A percentile compares a stretch with the other conserved stretches of the same genome.
Evolutionary conservation across 2,797 vertebrate species (phyloP).

Genomic region (Pseudocheirus occidentalis): DNA sequence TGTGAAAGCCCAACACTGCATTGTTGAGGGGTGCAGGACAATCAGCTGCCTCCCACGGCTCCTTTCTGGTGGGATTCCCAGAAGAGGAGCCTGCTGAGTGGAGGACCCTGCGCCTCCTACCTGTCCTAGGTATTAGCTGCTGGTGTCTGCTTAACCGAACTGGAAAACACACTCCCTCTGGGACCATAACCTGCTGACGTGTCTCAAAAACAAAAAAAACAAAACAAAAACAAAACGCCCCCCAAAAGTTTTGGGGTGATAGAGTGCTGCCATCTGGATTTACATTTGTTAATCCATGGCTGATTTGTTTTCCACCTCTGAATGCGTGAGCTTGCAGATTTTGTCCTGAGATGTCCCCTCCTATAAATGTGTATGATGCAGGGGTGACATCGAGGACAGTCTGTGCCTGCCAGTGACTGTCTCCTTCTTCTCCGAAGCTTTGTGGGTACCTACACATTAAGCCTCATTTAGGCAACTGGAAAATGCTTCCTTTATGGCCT

Average conservation of each 20-base stretch:
- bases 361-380: background rate
- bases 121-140: slow-evolving; percentile 68
- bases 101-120: slow-evolving; percentile 55
- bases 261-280: background rate
- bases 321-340: background rate
- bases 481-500: slow-evolving; percentile 2
- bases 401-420: background rate
- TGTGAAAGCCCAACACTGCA: slow-evolving; percentile 77
- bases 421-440: background rate
- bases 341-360: background rate
- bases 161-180: background rate
- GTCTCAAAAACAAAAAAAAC: slow-evolving; percentile 24
- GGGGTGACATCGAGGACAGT: background rate
- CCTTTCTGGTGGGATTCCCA: background rate
- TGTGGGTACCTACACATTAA: background rate
- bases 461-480: slow-evolving; percentile 27
- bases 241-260: background rate
- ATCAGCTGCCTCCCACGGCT: slow-evolving; percentile 75
- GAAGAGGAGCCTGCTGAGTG: slow-evolving; percentile 35
- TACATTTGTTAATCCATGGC: slow-evolving; percentile 27
- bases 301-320: background rate
- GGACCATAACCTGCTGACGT: background rate
- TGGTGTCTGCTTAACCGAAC: slow-evolving; percentile 4
- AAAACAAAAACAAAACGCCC: background rate
- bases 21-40: slow-evolving; percentile 68